Percentiles rank a stretch among this genome's conserved stretches.
Evolutionary conservation across 2,113 vertebrate species (phyloP).

Genomic region (Ailuropoda melanoleuca): DNA sequence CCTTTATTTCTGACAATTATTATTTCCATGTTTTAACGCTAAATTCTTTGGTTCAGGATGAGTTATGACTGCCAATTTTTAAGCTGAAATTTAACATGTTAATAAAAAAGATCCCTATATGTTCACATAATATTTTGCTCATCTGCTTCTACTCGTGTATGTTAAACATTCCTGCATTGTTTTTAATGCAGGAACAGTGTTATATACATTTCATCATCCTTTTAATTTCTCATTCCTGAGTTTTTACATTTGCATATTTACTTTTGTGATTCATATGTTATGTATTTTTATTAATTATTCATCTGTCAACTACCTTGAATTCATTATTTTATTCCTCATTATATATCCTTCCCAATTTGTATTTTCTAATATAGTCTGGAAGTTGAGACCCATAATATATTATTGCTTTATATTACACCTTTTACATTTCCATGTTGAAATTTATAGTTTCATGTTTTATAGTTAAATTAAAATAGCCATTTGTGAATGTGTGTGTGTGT

Average conservation of each 20-base stretch:
- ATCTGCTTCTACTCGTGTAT: background rate
- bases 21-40: background rate
- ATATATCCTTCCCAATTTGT: background rate
- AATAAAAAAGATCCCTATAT: background rate
- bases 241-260: background rate
- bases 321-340: background rate
- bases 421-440: background rate
- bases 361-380: background rate
- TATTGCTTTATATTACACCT: background rate
- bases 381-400: background rate
- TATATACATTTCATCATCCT: background rate
- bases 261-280: background rate
- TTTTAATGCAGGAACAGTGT: background rate
- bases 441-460: background rate
- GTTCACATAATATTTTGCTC: background rate
- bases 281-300: background rate
- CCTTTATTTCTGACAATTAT: background rate
- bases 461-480: constrained; percentile 21
- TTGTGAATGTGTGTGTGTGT: background rate
- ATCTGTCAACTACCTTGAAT: background rate
- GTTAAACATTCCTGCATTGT: background rate
- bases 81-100: background rate
- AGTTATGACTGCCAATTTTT: background rate
- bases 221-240: background rate
- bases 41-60: background rate